Base-by-base conservation (phyloP, 2,888 invertebrate genomes). In the Vanessa cardui region DNA sequence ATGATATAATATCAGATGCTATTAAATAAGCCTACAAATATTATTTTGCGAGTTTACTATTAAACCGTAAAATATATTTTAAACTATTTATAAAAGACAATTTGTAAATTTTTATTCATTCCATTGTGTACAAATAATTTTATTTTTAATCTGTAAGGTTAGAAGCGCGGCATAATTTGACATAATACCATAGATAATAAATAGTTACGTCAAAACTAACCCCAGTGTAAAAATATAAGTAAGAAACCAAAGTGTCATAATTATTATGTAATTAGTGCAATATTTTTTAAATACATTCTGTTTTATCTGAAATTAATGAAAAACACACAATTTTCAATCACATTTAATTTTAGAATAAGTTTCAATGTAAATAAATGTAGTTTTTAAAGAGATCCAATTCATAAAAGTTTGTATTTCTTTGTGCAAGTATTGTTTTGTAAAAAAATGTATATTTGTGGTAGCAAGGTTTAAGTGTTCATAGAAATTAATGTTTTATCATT, bases 381-480 rank as follows among this genome's bases (percentile, higher is more conserved):
- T 15, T n/a, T 9, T 20, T 49, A 18, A 49, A 1, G 44, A 31
- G 16, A 12, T 58, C 1, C 15, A 9, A 56, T 39, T n/a, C n/a
- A 16, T n/a, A 33, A 44, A 31, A 39, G 44, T 12, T n/a, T n/a
- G 50, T 64, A 20, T 59, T 52, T 5, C 26, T 26, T 26, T 26
- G 26, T 39, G n/a, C 20, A 18, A 26, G 44, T 21, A 49, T 66
- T 31, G 59, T 21, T 18, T 18, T 71, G 62, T 66, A 65, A 58
- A 56, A 71, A 59, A 20, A 59, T 70, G 66, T 69, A 72, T 56
- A 64, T 67, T 66, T 49, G n/a, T 49, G 21, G 60, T 64, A 50
- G 46, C 60, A 58, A 66, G 46, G 63, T 66, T 67, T 72, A 73
- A 70, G 72, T 71, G 73, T 73, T 70, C 63, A 70, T 73, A 71